Conservation (phyloP, 1,140 invertebrate genomes). For the Dysdera silvatica region DNA sequence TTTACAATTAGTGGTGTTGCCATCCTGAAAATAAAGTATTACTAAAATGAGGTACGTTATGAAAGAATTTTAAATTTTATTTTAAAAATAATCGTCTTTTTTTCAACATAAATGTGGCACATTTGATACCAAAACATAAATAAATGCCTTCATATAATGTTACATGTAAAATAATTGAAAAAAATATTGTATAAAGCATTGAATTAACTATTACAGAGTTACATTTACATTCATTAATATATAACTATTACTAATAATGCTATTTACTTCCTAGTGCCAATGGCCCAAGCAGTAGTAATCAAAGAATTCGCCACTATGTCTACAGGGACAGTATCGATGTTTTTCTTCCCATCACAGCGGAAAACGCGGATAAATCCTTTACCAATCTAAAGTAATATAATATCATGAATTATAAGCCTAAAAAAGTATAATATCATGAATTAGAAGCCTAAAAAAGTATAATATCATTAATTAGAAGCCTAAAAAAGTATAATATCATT, state of each 20-base stretch:
- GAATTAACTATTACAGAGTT: not conserved
- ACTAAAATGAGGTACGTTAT: too few relatives aligned
- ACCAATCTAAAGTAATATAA: too few relatives aligned
- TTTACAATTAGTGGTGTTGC: slow-evolving; percentile 5
- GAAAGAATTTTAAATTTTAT: not conserved
- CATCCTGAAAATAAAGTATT: slow-evolving; percentile 3
- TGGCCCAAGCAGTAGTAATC: slow-evolving; percentile 37
- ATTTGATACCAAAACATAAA: slow-evolving; percentile 22
- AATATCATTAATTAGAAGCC: too few relatives aligned
- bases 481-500: too few relatives aligned
- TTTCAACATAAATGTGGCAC: not conserved
- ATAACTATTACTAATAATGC: not conserved
- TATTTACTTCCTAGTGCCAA: slow-evolving; percentile 11
- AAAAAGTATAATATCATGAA: too few relatives aligned
- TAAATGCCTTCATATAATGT: not conserved
- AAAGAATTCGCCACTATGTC: slow-evolving; percentile 40
- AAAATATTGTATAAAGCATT: not conserved
- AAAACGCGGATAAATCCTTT: slow-evolving; percentile 40
- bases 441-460: too few relatives aligned
- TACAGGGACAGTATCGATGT: slow-evolving; percentile 40
- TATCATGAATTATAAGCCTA: too few relatives aligned
- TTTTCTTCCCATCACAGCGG: slow-evolving; percentile 31
- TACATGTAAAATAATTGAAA: not conserved
- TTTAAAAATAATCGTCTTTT: not conserved
- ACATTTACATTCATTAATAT: not conserved